Evolutionary conservation across 2,797 vertebrate genomes (phyloP).

Genomic region (Cetoscarus ocellatus): DNA sequence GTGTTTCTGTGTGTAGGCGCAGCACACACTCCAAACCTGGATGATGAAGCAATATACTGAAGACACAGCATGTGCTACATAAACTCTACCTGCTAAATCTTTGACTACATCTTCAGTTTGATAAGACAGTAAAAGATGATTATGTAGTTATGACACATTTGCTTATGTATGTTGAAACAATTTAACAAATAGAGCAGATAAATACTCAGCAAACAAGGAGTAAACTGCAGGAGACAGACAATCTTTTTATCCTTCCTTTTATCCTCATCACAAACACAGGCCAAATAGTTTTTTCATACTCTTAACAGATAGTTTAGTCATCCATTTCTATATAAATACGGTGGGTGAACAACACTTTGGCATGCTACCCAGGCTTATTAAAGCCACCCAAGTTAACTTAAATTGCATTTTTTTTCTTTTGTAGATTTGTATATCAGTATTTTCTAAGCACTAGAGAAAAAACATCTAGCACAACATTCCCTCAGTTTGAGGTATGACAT

Average conservation of each 20-base stretch:
- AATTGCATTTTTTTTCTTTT: no score
- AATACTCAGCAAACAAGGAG: slow-evolving; percentile 1
- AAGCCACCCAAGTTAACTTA: no score
- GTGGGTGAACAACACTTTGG: no score
- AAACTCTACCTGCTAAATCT: slow-evolving; percentile 15
- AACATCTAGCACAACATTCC: no score
- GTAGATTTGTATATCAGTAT: no score
- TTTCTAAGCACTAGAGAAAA: no score
- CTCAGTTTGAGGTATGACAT: no score
- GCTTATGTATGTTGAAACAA: slow-evolving; percentile 4
- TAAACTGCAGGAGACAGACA: neutral
- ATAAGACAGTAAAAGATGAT: slow-evolving; percentile 14
- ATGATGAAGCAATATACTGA: slow-evolving; percentile 48
- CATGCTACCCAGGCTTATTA: no score
- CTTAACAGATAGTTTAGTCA: neutral
- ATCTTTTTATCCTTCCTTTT: neutral
- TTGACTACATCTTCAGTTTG: slow-evolving; percentile 12
- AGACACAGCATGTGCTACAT: slow-evolving; percentile 22
- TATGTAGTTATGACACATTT: neutral
- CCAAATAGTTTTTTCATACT: slow-evolving; percentile 4
- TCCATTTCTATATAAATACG: neutral
- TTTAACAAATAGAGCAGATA: neutral
- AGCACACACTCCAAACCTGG: slow-evolving; percentile 55
- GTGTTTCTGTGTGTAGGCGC: slow-evolving; percentile 57
- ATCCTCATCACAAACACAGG: neutral